A percentile compares a stretch with the other conserved stretches of the same genome.
phyloP scores from a whole-genome alignment of 2,797 vertebrate species.

The Notoglanidium macrostoma region DNA sequence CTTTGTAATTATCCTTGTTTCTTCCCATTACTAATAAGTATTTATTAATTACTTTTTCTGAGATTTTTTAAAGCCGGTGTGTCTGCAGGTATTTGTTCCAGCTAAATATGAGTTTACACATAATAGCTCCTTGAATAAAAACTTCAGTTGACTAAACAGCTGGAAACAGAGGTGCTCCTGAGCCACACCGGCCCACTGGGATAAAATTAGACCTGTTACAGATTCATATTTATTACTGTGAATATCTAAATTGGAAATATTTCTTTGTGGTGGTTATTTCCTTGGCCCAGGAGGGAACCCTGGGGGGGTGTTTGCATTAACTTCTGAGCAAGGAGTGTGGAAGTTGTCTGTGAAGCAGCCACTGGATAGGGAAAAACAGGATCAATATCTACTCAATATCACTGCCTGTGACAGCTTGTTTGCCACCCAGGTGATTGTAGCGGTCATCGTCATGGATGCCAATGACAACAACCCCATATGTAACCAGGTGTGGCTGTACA shows the following conservation, averaged over 20 bases:
- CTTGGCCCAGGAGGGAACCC: constrained; percentile 84
- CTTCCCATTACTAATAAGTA: not conserved
- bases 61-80: not conserved
- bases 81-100: not conserved
- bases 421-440: constrained; percentile 84
- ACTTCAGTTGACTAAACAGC: not conserved
- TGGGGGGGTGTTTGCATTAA: constrained; percentile 87
- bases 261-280: constrained; percentile 17
- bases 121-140: not conserved
- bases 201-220: not conserved
- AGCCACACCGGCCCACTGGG: not conserved
- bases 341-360: constrained; percentile 90
- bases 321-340: constrained; percentile 90
- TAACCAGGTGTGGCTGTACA: constrained; percentile 85
- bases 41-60: not conserved
- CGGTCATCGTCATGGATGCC: constrained; percentile 93
- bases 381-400: constrained; percentile 92
- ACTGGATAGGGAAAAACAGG: constrained; percentile 90
- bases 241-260: not conserved
- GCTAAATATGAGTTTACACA: not conserved
- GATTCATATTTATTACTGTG: not conserved
- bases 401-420: constrained; percentile 93
- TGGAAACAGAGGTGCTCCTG: not conserved
- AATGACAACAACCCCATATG: constrained; percentile 96
- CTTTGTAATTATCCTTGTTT: not conserved